phyloP scores from a whole-genome alignment of 2,888 invertebrate species.

The Mantis religiosa region DNA sequence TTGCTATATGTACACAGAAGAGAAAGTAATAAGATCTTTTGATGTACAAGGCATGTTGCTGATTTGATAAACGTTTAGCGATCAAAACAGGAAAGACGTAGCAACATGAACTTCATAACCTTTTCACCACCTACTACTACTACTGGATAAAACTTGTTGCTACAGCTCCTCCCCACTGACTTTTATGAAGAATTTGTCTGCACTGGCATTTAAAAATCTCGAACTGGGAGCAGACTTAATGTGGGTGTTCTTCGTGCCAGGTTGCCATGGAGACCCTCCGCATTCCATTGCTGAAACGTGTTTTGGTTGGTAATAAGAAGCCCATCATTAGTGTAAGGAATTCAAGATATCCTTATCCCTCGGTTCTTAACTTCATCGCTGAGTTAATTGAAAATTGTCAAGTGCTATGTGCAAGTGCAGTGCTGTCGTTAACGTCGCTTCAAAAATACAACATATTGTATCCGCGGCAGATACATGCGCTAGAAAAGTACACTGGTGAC shows the following conservation, averaged over 20 bases:
- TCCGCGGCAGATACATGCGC: too few species aligned
- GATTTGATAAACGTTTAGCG: too few species aligned
- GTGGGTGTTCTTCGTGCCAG: background rate
- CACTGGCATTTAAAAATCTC: background rate
- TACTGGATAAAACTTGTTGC: background rate
- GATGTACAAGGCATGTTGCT: too few species aligned
- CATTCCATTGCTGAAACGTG: background rate
- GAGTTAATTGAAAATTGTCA: background rate
- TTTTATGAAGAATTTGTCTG: background rate
- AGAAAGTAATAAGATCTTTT: too few species aligned
- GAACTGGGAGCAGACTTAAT: background rate
- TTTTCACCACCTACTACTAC: background rate
- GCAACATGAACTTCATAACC: background rate
- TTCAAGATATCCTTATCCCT: background rate
- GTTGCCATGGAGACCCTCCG: background rate
- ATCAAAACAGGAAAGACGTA: background rate
- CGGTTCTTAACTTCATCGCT: background rate
- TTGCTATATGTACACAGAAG: too few species aligned
- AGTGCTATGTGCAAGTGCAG: background rate
- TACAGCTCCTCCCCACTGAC: background rate
- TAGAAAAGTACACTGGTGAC: too few species aligned
- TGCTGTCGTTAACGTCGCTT: too few species aligned
- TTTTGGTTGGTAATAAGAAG: background rate
- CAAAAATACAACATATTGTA: too few species aligned
- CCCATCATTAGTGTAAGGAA: background rate